Percentiles rank a stretch among this genome's conserved stretches.
These are phyloP conservation scores for Thymelicus sylvestris DNA, from an alignment of 2,888 invertebrate genomes.

Conservation along the genomic window DNA sequence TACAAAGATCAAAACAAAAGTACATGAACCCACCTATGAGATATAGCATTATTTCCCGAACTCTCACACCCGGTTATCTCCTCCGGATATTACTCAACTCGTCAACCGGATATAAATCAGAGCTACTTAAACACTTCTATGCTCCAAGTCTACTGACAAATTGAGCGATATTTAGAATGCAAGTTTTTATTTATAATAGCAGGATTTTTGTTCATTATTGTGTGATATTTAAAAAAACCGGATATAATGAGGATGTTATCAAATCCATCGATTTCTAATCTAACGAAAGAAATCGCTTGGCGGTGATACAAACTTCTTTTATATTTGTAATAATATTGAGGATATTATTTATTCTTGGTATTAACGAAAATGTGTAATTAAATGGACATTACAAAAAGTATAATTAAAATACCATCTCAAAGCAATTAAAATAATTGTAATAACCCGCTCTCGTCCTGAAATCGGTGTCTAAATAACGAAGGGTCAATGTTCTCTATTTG, in stretches of 20 bases:
- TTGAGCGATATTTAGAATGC: conserved; percentile 35
- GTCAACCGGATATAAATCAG: conserved; percentile 72
- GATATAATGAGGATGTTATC: too few species aligned
- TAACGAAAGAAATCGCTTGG: too few species aligned
- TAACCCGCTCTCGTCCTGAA: conserved; percentile 38
- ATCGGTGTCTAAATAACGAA: conserved; percentile 42
- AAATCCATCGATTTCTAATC: too few species aligned
- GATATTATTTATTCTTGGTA: too few species aligned
- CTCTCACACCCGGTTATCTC: conserved; percentile 49
- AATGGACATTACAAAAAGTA: conserved; percentile 5
- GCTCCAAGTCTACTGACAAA: conserved; percentile 51
- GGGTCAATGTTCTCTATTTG: conserved; percentile 62
- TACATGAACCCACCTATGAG: neutral
- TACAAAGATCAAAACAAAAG: neutral
- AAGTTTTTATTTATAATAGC: too few species aligned
- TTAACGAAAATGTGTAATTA: too few species aligned
- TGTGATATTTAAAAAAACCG: too few species aligned
- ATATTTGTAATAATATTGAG: too few species aligned
- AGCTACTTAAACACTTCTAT: conserved; percentile 16
- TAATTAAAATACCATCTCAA: neutral
- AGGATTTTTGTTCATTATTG: too few species aligned
- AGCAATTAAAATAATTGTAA: neutral
- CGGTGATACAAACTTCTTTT: too few species aligned
- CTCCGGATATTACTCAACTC: conserved; percentile 68
- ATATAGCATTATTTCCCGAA: conserved; percentile 42